These are phyloP conservation scores for Agonopterix alstromeriana DNA, from an alignment of 2,888 invertebrate species.

Conservation along the genomic window DNA sequence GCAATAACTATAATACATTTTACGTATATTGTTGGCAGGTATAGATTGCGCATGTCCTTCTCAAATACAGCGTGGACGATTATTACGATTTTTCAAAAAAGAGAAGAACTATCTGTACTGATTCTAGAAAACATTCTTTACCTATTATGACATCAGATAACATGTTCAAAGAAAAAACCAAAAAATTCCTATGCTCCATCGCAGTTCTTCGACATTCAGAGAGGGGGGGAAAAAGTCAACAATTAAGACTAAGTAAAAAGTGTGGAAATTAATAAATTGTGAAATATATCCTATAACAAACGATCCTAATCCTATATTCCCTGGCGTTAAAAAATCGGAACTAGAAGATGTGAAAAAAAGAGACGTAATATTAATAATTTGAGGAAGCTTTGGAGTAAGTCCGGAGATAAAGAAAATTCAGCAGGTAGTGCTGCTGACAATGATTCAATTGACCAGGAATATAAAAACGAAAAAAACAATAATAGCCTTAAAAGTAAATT, in stretches of 20 bases:
- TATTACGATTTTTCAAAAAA: constrained; percentile 1
- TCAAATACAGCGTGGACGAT: constrained; percentile 4
- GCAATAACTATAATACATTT: constrained; percentile 3
- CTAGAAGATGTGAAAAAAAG: background rate
- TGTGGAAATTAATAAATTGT: background rate
- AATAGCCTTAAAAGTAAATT: constrained; percentile 21
- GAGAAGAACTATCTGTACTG: background rate
- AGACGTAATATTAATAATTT: background rate
- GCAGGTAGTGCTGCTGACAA: background rate
- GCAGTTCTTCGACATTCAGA: background rate
- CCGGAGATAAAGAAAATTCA: background rate
- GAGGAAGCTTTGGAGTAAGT: background rate
- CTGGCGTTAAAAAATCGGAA: no score
- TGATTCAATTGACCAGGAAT: background rate
- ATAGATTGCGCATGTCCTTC: constrained; percentile 4
- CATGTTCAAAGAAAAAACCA: background rate
- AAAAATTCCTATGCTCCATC: background rate
- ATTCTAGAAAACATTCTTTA: background rate
- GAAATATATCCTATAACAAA: background rate
- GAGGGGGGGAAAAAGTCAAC: background rate
- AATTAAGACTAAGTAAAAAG: background rate
- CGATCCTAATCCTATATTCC: background rate
- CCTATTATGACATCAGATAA: background rate
- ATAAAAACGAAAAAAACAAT: background rate
- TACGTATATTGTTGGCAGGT: constrained; percentile 10